A percentile compares a stretch with the other conserved stretches of the same genome.
phyloP scores from a whole-genome alignment of 2,888 invertebrate genomes.

The Suillia variegata region DNA sequence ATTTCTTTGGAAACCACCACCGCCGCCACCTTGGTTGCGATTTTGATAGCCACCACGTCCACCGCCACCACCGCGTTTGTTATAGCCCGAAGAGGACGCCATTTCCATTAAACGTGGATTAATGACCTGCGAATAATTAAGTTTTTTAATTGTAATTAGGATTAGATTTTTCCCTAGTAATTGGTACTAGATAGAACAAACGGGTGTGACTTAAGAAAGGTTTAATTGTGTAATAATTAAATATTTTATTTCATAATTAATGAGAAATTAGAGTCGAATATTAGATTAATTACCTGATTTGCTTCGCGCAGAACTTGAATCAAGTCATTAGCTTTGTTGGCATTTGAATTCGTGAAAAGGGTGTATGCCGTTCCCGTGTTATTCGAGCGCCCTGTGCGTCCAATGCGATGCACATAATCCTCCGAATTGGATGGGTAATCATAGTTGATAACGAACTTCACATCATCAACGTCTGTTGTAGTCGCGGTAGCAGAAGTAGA shows the following conservation, averaged over 20 bases:
- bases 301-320: conserved; percentile 92
- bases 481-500: not conserved
- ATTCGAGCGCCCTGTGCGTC: conserved; percentile 91
- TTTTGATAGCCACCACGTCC: conserved; percentile 47
- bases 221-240: too few species aligned
- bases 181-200: too few species aligned
- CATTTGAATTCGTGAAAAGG: conserved; percentile 89
- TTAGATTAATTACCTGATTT: conserved; percentile 77
- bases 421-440: conserved; percentile 97
- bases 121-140: conserved; percentile 65
- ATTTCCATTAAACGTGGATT: conserved; percentile 86
- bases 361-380: conserved; percentile 96
- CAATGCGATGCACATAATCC: conserved; percentile 93
- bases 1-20: conserved; percentile 34
- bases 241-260: too few species aligned
- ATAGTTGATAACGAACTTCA: conserved; percentile 98
- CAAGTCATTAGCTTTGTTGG: conserved; percentile 88
- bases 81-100: conserved; percentile 61
- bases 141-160: not conserved
- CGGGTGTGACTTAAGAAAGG: too few species aligned
- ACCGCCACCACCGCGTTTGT: conserved; percentile 43
- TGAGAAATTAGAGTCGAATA: too few species aligned
- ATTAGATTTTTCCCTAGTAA: not conserved
- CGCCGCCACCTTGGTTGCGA: conserved; percentile 37
- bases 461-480: conserved; percentile 94